Evolutionary conservation across 2,888 invertebrate genomes (phyloP), one percentile per base, ranked within the genome.

Genomic region (Tenodera sinensis): DNA sequence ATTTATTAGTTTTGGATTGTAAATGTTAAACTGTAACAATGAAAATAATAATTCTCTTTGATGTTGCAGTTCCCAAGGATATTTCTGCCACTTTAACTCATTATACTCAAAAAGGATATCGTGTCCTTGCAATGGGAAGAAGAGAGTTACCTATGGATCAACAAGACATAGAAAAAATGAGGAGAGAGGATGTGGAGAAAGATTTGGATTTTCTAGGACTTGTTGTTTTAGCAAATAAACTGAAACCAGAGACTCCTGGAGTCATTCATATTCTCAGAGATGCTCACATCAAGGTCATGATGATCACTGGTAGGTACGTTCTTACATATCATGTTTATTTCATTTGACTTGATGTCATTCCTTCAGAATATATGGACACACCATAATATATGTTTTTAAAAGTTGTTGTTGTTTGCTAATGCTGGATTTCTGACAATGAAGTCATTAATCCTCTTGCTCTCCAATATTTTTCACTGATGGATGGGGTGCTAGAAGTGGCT

Each of bases 241-340:
- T 96, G 54, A 95, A 95, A 91, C 93, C 93, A 15, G 93, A 94
- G 91, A 95, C 95, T 0, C 92, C 92, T 7, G 93, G 93, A 6
- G 93, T 94, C 28, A 94, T 95, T 83, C 90, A 92, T 34, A 92
- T 93, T 88, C 92, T 95, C 47, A 93, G 92, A 84, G 91, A 93
- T 4, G 96, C 95, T 2, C 92, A 94, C 88, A 94, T 96, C 90
- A 92, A 93, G 88, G 93, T 94, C 47, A 93, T 95, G 42, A 96
- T 96, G 96, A 94, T 95, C n/a, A 96, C 96, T 91, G 95, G 94
- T 94, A 91, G 82, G 90, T 89, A 71, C 20, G 83, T 83, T 83
- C 30, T 83, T 15, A n/a, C 15, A 20, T n/a, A 83, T 2, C 4
- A 34, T 7, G 0, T 34, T 34, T 34, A 34, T 34, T 34, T 34